phyloP scores from a whole-genome alignment of 2,888 invertebrate genomes.

The Chrysolina americana region DNA sequence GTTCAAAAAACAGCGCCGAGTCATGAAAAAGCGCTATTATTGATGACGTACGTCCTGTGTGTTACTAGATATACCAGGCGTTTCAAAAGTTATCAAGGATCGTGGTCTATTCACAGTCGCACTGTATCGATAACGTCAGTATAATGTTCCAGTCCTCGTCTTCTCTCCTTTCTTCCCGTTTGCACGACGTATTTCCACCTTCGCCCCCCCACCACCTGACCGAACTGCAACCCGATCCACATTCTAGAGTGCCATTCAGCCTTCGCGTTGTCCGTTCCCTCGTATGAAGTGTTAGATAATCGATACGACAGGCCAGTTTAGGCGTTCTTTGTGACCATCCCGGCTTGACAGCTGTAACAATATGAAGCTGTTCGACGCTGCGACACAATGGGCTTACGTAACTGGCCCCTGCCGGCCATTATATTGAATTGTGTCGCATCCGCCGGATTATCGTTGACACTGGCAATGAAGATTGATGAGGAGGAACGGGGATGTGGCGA shows the following conservation, averaged over 20 bases:
- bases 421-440: conserved; percentile 65
- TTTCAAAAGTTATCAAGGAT: too few relatives aligned
- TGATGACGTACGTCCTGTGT: too few relatives aligned
- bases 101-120: too few relatives aligned
- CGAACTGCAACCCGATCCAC: neutral
- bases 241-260: neutral
- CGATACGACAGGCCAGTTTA: conserved; percentile 37
- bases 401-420: conserved; percentile 64
- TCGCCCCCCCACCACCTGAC: neutral
- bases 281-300: conserved; percentile 25
- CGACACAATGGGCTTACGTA: conserved; percentile 58
- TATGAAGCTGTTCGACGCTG: conserved; percentile 54
- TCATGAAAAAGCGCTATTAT: too few relatives aligned
- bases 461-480: conserved; percentile 66
- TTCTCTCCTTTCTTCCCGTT: too few relatives aligned
- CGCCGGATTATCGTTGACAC: conserved; percentile 62
- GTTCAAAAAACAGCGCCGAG: too few relatives aligned
- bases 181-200: neutral
- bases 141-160: too few relatives aligned
- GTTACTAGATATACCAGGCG: too few relatives aligned
- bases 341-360: conserved; percentile 62
- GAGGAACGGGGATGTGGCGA: conserved; percentile 48
- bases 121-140: too few relatives aligned
- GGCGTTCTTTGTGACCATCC: conserved; percentile 43
- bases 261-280: neutral